Evolutionary conservation across 2,888 invertebrate genomes (phyloP).

Genomic region (Nomada fucata): DNA sequence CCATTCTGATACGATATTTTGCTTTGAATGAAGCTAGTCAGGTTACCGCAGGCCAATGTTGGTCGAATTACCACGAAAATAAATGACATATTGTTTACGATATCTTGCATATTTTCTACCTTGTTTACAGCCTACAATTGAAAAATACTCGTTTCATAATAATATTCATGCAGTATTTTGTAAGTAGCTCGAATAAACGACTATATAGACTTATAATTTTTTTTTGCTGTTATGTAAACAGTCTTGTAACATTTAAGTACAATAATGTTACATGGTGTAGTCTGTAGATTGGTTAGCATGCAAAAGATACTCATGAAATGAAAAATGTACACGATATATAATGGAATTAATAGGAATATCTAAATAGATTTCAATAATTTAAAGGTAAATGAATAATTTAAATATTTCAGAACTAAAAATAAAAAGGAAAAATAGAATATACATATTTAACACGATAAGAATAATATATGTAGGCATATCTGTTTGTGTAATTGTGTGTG

Average conservation of each 20-base stretch:
- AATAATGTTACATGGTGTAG: constrained; percentile 11
- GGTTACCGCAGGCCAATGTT: constrained; percentile 44
- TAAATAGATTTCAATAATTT: neutral
- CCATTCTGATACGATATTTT: constrained; percentile 58
- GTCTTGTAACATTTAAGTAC: constrained; percentile 23
- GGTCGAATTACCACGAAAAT: constrained; percentile 47
- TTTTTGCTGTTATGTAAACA: constrained; percentile 51
- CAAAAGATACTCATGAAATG: neutral
- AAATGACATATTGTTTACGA: constrained; percentile 27
- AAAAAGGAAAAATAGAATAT: neutral
- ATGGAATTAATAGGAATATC: neutral
- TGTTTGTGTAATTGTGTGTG: neutral
- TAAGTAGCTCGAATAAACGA: constrained; percentile 27
- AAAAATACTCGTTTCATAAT: constrained; percentile 6
- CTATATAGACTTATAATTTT: constrained; percentile 33
- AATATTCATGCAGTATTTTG: constrained; percentile 35
- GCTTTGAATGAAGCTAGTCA: constrained; percentile 46
- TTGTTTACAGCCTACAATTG: constrained; percentile 22
- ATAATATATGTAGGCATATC: neutral
- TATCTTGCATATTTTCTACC: constrained; percentile 29
- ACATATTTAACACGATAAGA: neutral
- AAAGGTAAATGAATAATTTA: neutral
- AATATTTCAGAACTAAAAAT: neutral
- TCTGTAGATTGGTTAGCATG: constrained; percentile 10
- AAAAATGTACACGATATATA: neutral